These are phyloP conservation scores for Callospermophilus lateralis DNA, from an alignment of 2,113 vertebrate genomes.

Conservation along the genomic window DNA sequence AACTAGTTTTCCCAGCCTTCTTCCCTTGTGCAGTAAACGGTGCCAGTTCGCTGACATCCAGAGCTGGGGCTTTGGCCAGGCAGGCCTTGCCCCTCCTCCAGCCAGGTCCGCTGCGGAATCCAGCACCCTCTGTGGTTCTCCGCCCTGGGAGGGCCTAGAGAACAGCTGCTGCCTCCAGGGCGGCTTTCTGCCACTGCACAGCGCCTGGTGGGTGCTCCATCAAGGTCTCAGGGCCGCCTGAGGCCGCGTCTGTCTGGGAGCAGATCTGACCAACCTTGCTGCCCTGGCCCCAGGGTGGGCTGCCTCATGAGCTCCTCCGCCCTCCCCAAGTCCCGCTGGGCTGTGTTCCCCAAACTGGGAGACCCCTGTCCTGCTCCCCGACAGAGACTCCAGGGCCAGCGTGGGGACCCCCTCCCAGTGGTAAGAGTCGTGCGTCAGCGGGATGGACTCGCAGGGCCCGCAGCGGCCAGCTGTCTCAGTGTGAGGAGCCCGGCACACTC, in stretches of 20 bases:
- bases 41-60: rapidly evolving
- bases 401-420: not conserved
- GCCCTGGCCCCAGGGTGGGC: not conserved
- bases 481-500: not conserved
- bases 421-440: rapidly evolving
- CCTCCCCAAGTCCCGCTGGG: rapidly evolving
- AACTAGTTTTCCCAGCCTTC: not conserved
- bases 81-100: not conserved
- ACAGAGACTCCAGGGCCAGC: not conserved
- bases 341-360: not conserved
- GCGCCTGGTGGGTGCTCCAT: not conserved
- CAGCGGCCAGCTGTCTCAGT: not conserved
- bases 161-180: not conserved
- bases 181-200: not conserved
- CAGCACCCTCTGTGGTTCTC: not conserved
- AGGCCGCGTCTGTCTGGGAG: not conserved
- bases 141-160: not conserved
- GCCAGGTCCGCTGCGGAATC: not conserved
- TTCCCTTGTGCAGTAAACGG: not conserved
- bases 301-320: rapidly evolving
- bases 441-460: not conserved
- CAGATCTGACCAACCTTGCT: not conserved
- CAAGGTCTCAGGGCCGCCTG: rapidly evolving
- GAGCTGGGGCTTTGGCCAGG: not conserved
- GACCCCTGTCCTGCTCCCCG: not conserved